Evolutionary conservation across 2,113 vertebrate genomes (phyloP), one percentile per base, ranked within the genome.

Genomic region (Suricata suricatta): DNA sequence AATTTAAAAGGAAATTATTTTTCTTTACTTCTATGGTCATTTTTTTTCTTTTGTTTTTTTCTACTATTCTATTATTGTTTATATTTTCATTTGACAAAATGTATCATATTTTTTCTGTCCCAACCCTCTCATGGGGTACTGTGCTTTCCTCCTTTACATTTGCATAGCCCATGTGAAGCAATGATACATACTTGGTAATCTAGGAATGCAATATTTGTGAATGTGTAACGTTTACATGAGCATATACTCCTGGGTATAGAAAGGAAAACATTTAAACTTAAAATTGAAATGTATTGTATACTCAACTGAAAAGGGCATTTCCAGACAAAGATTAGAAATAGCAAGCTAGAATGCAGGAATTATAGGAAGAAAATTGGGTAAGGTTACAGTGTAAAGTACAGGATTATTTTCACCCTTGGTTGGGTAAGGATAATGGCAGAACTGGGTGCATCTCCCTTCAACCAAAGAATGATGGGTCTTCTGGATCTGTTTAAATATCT

Each of bases 401-500:
- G 47, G 44, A 29, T 69, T 52, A 57, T n/a, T 27, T 88, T 95
- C 33, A 84, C 91, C 7, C 47, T 92, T 87, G 13, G 14, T 29
- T 69, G 77, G 60, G 1, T 87, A 88, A 95, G 6, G 25, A 71
- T 47, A 85, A 71, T 15, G 6, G 17, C 6, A 63, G 52, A 72
- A 31, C 3, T 54, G 25, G 2, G 2, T 47, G 2, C 27, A 93
- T 27, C n/a, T 52, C 25, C 21, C n/a, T 11, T 87, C 31, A 88
- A 35, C 17, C 19, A 88, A 89, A 94, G 54, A 87, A 82, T 72
- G 47, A 25, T 44, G n/a, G 31, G 33, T 80, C 16, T 35, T 95
- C n/a, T 27, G 3, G 15, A 41, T 68, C 38, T 96, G 81, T 76
- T 96, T 97, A 87, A 81, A 90, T 52, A 95, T 84, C 83, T 71